phyloP scores from a whole-genome alignment of 2,113 vertebrate genomes.

The Plestiodon gilberti region DNA sequence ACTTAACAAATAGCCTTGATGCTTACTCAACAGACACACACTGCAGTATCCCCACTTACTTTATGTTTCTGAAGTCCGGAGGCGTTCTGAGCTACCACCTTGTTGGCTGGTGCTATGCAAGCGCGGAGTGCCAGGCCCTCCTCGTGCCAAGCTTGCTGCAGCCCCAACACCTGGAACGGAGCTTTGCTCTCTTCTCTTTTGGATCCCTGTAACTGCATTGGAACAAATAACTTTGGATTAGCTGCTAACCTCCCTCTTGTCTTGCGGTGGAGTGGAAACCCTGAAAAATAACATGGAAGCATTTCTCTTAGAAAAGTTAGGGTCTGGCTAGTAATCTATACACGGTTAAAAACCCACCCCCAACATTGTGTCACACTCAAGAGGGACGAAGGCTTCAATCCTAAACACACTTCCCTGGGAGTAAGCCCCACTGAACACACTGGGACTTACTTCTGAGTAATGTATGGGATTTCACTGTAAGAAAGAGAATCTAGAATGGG shows the following conservation, averaged over 20 bases:
- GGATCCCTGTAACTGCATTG: conserved; percentile 49
- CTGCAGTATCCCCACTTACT: conserved; percentile 54
- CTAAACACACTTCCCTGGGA: too few relatives aligned
- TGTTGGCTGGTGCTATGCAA: conserved; percentile 58
- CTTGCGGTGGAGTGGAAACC: neutral
- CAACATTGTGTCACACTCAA: too few relatives aligned
- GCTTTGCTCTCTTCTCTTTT: conserved; percentile 23
- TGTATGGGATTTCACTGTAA: too few relatives aligned
- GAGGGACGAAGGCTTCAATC: too few relatives aligned
- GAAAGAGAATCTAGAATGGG: too few relatives aligned
- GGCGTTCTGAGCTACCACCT: neutral
- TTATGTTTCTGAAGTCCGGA: conserved; percentile 9
- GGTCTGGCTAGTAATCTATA: too few relatives aligned
- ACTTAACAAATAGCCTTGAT: rapidly evolving
- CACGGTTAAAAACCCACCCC: too few relatives aligned
- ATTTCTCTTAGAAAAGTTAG: neutral
- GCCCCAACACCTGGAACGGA: conserved; percentile 73
- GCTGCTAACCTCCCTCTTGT: neutral
- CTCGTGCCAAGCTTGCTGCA: conserved; percentile 77
- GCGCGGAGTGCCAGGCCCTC: conserved; percentile 71
- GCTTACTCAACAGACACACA: neutral
- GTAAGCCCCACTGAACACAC: too few relatives aligned
- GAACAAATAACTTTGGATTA: neutral
- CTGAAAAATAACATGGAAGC: neutral
- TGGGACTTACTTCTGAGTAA: too few relatives aligned